Conservation (phyloP, 2,888 invertebrate species). For the Chironomus riparius region DNA sequence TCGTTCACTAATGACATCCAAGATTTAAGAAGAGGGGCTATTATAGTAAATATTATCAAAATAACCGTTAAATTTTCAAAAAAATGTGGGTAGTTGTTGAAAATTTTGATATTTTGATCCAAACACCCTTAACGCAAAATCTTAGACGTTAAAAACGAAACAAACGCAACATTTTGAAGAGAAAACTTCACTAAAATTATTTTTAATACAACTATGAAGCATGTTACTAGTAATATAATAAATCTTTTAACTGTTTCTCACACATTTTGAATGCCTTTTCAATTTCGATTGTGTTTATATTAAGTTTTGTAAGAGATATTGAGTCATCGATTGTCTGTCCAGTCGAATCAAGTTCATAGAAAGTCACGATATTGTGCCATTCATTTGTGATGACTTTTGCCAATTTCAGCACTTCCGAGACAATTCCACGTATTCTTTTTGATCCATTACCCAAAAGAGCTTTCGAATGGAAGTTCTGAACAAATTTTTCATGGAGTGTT, state of each 20-base stretch:
- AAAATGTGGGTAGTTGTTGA: too few species aligned
- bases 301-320: neutral
- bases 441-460: conserved; percentile 32
- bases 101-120: too few species aligned
- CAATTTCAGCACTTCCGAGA: conserved; percentile 36
- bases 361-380: conserved; percentile 32
- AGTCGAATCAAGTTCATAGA: neutral
- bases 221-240: neutral
- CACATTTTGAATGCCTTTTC: conserved; percentile 20
- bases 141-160: too few species aligned
- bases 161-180: too few species aligned
- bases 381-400: conserved; percentile 37
- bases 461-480: conserved; percentile 35
- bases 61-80: too few species aligned
- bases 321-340: neutral
- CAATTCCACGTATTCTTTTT: neutral
- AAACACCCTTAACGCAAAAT: too few species aligned
- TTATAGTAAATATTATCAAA: too few species aligned
- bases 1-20: too few species aligned
- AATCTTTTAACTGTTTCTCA: conserved; percentile 3
- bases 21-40: too few species aligned
- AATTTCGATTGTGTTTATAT: conserved; percentile 6
- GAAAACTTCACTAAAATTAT: too few species aligned
- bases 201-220: too few species aligned
- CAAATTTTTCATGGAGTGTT: conserved; percentile 37